Conservation (phyloP, 2,113 vertebrate species). For the Uria aalge region DNA sequence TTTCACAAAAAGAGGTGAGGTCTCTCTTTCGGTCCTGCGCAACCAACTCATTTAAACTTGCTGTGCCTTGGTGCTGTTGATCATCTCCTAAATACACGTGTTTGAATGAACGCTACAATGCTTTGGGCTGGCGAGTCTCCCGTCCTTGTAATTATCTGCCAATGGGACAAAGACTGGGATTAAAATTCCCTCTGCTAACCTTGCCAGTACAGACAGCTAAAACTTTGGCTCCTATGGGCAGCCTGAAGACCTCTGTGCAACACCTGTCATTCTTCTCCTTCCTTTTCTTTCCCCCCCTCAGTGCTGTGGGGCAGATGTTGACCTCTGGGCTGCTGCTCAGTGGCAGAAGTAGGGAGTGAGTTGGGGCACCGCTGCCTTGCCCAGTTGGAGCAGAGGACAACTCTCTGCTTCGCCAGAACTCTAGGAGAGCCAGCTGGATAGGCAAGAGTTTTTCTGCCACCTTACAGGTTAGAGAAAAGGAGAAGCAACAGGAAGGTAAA, state of each 20-base stretch:
- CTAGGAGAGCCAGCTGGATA: neutral
- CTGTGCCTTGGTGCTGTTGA: neutral
- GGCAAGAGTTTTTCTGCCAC: neutral
- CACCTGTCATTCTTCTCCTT: neutral
- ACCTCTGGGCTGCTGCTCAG: neutral
- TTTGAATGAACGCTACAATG: neutral
- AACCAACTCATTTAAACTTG: neutral
- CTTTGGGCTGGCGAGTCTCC: neutral
- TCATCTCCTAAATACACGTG: neutral
- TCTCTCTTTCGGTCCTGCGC: neutral
- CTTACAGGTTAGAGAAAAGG: neutral
- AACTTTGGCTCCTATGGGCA: neutral
- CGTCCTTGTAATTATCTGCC: neutral
- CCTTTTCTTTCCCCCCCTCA: neutral
- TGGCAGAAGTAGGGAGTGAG: neutral
- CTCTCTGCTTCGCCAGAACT: neutral
- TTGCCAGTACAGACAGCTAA: neutral
- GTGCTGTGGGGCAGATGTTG: neutral
- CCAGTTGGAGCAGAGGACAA: neutral
- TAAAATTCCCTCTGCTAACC: neutral
- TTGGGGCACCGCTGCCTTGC: neutral
- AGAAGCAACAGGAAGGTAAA: neutral
- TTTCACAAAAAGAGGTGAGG: neutral
- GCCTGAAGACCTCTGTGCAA: neutral
- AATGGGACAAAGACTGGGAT: neutral